A percentile compares a stretch with the other conserved stretches of the same genome.
Conservation (phyloP, 2,888 invertebrate species). For the Danaus chrysippus region DNA sequence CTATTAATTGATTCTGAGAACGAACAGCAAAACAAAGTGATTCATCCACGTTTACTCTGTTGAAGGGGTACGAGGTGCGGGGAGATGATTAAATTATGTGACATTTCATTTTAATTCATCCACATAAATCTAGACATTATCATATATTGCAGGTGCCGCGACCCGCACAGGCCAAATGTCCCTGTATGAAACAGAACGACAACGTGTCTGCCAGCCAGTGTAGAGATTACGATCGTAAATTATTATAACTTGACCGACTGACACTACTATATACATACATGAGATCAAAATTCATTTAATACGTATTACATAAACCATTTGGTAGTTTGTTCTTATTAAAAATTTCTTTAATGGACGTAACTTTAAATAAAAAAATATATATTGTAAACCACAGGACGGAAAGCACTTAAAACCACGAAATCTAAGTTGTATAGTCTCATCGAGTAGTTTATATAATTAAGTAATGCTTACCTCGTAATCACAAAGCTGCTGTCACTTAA, state of each 20-base stretch:
- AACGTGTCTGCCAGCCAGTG: constrained; percentile 44
- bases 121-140: constrained; percentile 64
- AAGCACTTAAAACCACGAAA: no score
- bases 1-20: constrained; percentile 73
- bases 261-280: constrained; percentile 16
- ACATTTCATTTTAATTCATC: constrained; percentile 71
- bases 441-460: background rate
- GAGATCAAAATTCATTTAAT: constrained; percentile 17
- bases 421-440: no score
- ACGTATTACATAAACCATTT: constrained; percentile 5
- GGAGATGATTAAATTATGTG: constrained; percentile 69
- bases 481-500: constrained; percentile 50
- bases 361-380: no score
- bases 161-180: constrained; percentile 53
- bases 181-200: constrained; percentile 45
- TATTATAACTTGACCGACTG: constrained; percentile 21
- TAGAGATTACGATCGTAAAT: constrained; percentile 26
- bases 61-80: constrained; percentile 55
- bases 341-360: no score
- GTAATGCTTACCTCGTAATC: background rate
- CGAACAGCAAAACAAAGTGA: constrained; percentile 74
- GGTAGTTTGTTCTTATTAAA: background rate
- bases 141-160: constrained; percentile 53
- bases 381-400: no score
- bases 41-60: constrained; percentile 61